Percentiles rank a stretch among this genome's conserved stretches.
Conservation (phyloP, 2,888 invertebrate genomes). For the Aphodius granarius region DNA sequence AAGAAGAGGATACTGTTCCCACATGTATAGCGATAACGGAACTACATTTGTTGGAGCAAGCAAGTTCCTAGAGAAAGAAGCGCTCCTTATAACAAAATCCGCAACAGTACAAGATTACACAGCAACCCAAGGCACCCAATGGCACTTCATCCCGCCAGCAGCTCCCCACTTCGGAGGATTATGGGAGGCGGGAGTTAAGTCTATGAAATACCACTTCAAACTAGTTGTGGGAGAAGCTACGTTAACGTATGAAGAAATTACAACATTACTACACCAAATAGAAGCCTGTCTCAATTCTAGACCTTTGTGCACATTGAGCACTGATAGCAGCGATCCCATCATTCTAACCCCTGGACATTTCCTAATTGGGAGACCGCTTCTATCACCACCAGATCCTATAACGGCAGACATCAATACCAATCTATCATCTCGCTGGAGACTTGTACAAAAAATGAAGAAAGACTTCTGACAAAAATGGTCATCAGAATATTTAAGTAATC, state of each 20-base stretch:
- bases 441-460: not conserved
- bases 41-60: constrained; percentile 17
- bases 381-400: not conserved
- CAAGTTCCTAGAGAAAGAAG: not conserved
- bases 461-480: not conserved
- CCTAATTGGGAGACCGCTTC: not conserved
- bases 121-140: not conserved
- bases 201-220: not conserved
- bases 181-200: not conserved
- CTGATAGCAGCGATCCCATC: not conserved
- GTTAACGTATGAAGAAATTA: not conserved
- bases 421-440: not conserved
- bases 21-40: constrained; percentile 22
- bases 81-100: not conserved
- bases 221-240: not conserved
- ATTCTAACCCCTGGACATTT: not conserved
- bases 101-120: constrained; percentile 4
- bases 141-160: not conserved
- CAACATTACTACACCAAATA: not conserved
- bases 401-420: not conserved
- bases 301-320: not conserved
- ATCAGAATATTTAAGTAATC: not conserved
- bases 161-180: not conserved
- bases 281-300: not conserved
- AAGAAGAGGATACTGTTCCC: constrained; percentile 2